Evolutionary conservation across 2,797 vertebrate species (phyloP).

Genomic region (Avahi laniger): DNA sequence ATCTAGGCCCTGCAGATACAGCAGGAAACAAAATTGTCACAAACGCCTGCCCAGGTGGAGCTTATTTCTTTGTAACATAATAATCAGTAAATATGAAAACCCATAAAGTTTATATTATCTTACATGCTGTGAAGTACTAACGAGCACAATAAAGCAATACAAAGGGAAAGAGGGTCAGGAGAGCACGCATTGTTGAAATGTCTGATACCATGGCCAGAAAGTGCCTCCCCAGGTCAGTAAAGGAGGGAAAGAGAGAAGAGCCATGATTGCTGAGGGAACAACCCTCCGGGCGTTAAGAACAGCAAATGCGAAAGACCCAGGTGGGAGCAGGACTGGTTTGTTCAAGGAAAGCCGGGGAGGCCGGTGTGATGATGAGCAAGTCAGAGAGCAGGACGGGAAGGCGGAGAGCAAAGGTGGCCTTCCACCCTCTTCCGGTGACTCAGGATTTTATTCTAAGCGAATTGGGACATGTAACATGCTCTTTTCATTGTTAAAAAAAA

Average conservation of each 20-base stretch:
- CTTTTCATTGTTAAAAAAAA: neutral
- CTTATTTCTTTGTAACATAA: neutral
- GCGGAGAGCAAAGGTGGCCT: neutral
- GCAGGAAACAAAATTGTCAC: neutral
- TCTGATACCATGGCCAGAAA: neutral
- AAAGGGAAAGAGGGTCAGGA: neutral
- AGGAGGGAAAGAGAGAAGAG: neutral
- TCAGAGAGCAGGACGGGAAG: neutral
- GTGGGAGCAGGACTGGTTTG: rapidly evolving
- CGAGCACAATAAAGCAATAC: neutral
- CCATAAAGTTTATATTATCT: neutral
- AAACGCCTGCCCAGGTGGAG: neutral
- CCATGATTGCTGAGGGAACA: neutral
- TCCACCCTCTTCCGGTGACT: neutral
- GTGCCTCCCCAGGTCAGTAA: neutral
- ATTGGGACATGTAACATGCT: neutral
- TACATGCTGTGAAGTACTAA: neutral
- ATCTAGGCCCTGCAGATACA: neutral
- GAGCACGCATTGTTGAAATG: neutral
- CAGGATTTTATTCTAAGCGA: neutral
- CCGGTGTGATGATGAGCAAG: neutral
- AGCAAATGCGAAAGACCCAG: neutral
- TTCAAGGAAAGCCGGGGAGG: neutral
- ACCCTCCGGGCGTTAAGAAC: neutral
- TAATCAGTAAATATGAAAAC: neutral